Base-by-base conservation (phyloP, 2,797 vertebrate genomes). In the Poeciliopsis paucimaculata region DNA sequence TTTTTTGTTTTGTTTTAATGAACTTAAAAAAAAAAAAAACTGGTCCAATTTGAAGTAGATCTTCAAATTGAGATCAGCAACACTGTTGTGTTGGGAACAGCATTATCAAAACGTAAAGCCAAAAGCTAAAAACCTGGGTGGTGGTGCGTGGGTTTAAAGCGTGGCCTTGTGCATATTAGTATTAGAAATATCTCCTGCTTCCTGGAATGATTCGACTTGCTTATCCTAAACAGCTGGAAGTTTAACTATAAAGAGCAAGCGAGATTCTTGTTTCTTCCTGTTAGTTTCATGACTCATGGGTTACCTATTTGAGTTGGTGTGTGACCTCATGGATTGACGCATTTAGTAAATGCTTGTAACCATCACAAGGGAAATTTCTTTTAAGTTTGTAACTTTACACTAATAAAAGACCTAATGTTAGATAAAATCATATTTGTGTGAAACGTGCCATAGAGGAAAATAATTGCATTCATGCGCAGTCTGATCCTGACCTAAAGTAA, bases 61-160 rank as follows among this genome's bases (percentile, higher is more conserved):
- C 49, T 81, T 84, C 36, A 41, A 41, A 41, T 41, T 41, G 39
- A 41, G 39, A 41, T 41, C 39, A 41, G 39, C 39, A 41, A 41
- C 39, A 79, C 34, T 57, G 34, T 88, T 82, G 73, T 86, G 64
- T 88, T 81, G 73, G 88, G 70, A 87, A 82, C 86, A 83, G 86
- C 93, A 90, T 94, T 89, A 79, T 88, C 81, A 84, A 86, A 84
- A 90, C 91, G 94, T 94, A 77, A 36, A 90, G 84, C 82, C 81
- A 90, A 86, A 90, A 93, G 77, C 89, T 77, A 66, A 43, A 82
- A 90, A 85, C 82, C 86, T 93, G 91, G 11, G 13, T 49, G 93
- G 88, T 87, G 81, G 84, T 84, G 81, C 84, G 91, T 88, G 41
- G 49, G 76, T 73, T 72, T 18, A 85, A 94, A 92, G 90, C 84